Conservation (phyloP, 2,797 vertebrate genomes). For the Sciaenops ocellatus region DNA sequence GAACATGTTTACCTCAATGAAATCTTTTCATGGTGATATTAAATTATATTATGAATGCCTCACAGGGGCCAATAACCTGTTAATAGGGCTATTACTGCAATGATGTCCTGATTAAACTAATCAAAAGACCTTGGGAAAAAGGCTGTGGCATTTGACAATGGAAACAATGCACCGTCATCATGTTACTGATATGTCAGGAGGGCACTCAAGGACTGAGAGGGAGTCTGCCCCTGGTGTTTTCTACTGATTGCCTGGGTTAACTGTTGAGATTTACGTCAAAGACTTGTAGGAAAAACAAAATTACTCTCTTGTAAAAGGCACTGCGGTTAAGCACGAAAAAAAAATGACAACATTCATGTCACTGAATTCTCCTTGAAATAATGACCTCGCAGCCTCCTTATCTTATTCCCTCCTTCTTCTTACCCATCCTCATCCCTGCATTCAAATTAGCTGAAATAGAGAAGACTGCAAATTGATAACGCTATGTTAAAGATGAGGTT, state of each 20-base stretch:
- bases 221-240: neutral
- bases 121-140: slow-evolving; percentile 28
- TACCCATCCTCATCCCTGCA: neutral
- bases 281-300: neutral
- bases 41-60: neutral
- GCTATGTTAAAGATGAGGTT: slow-evolving; percentile 29
- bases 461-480: slow-evolving; percentile 44
- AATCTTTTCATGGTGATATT: neutral
- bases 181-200: slow-evolving; percentile 24
- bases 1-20: slow-evolving; percentile 3
- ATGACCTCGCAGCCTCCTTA: slow-evolving; percentile 30
- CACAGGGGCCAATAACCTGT: neutral
- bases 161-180: slow-evolving; percentile 39
- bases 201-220: slow-evolving; percentile 6
- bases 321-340: slow-evolving; percentile 1
- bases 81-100: slow-evolving; percentile 11
- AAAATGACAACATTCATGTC: slow-evolving; percentile 1
- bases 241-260: slow-evolving; percentile 7
- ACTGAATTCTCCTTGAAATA: slow-evolving; percentile 37
- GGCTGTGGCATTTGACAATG: slow-evolving; percentile 25
- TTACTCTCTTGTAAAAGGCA: neutral
- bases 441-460: slow-evolving; percentile 41
- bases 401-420: slow-evolving; percentile 7
- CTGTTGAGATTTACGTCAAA: slow-evolving; percentile 8
- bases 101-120: slow-evolving; percentile 9